Conservation (phyloP, 2,888 invertebrate genomes). For the Standfussiana lucernea region DNA sequence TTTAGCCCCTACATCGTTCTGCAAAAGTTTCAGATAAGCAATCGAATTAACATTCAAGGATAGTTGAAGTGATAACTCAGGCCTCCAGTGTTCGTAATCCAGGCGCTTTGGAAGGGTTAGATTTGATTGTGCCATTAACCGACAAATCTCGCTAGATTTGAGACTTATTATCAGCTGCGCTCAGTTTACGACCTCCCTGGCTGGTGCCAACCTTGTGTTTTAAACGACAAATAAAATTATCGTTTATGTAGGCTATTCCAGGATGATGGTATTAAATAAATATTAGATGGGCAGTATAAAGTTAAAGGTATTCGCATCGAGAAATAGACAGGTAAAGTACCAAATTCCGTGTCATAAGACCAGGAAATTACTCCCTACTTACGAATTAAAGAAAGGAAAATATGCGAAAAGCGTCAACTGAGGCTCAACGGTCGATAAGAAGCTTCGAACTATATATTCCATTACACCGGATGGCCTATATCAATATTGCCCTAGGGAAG, state of each 20-base stretch:
- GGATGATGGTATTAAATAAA: constrained; percentile 57
- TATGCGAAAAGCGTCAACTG: constrained; percentile 43
- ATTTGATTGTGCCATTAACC: constrained; percentile 57
- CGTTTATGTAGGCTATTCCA: constrained; percentile 48
- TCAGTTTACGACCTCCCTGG: constrained; percentile 61
- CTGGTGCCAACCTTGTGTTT: constrained; percentile 52
- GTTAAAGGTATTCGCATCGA: constrained; percentile 17
- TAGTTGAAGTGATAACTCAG: constrained; percentile 66
- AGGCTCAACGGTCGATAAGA: constrained; percentile 63
- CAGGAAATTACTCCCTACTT: constrained; percentile 8
- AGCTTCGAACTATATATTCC: constrained; percentile 74
- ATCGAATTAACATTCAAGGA: constrained; percentile 68
- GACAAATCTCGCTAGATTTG: constrained; percentile 66
- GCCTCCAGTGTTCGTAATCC: constrained; percentile 50
- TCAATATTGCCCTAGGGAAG: constrained; percentile 68
- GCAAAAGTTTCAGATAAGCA: constrained; percentile 58
- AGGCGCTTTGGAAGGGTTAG: constrained; percentile 52
- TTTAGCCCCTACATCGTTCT: constrained; percentile 22
- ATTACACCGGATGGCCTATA: constrained; percentile 69
- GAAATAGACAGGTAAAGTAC: constrained; percentile 12
- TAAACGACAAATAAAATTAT: constrained; percentile 66
- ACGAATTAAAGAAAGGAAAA: constrained; percentile 27
- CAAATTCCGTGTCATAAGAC: constrained; percentile 9
- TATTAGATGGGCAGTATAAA: constrained; percentile 46
- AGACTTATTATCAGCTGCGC: constrained; percentile 67